Conservation (phyloP, 2,797 vertebrate species). For the Chiroxiphia lanceolata region DNA sequence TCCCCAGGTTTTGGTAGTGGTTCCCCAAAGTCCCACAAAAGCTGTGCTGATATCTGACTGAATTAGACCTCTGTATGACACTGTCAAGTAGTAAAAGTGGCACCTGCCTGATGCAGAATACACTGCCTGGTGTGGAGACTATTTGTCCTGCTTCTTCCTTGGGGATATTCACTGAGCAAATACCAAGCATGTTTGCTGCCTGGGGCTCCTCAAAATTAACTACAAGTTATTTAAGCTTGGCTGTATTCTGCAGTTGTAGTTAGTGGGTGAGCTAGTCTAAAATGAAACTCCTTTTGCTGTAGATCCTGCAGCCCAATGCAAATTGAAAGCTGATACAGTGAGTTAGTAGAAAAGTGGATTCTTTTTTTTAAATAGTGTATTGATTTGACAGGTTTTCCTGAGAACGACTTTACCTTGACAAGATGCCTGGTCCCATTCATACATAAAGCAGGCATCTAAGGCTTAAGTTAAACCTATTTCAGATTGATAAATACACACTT, state of each 20-base stretch:
- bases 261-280: background rate
- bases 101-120: background rate
- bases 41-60: background rate
- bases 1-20: background rate
- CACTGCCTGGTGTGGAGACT: background rate
- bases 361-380: background rate
- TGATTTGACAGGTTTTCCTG: background rate
- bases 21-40: background rate
- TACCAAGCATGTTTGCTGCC: background rate
- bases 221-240: background rate
- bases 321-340: background rate
- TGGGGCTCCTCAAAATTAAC: background rate
- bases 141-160: background rate
- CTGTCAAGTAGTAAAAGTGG: background rate
- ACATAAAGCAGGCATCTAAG: background rate
- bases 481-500: background rate
- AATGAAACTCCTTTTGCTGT: background rate
- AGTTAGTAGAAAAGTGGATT: background rate
- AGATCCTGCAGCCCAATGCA: background rate
- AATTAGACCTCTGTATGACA: background rate
- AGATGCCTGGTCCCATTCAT: background rate
- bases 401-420: background rate
- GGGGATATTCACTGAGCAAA: background rate
- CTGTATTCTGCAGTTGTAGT: background rate
- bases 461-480: background rate